Conservation (phyloP, 2,797 vertebrate genomes). For the Pangasius macronema region DNA sequence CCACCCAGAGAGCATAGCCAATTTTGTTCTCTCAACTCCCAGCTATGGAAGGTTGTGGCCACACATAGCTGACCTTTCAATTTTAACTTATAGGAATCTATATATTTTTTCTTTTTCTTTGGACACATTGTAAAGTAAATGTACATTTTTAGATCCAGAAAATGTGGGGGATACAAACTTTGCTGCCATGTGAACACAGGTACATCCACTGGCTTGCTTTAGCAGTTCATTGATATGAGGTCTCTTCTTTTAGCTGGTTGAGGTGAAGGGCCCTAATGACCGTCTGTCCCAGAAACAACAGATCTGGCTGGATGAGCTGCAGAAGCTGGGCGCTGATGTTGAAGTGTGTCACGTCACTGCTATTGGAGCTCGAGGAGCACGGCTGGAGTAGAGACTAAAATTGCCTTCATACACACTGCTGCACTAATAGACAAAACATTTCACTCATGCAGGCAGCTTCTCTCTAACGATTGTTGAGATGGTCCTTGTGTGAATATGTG, state of each 20-base stretch:
- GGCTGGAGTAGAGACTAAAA: slow-evolving; percentile 62
- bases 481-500: neutral
- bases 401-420: neutral
- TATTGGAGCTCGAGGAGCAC: slow-evolving; percentile 78
- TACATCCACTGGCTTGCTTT: neutral
- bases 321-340: slow-evolving; percentile 83
- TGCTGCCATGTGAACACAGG: neutral
- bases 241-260: slow-evolving; percentile 81
- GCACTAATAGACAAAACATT: neutral
- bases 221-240: slow-evolving; percentile 10
- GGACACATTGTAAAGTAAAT: neutral
- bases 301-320: slow-evolving; percentile 91
- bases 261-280: slow-evolving; percentile 94
- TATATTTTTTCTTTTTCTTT: neutral
- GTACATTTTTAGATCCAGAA: neutral
- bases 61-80: too few species aligned
- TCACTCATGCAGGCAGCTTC: neutral
- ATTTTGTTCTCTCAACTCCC: too few species aligned
- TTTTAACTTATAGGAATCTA: too few species aligned
- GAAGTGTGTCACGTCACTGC: slow-evolving; percentile 93
- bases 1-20: too few species aligned
- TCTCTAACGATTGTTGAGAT: slow-evolving; percentile 7
- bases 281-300: slow-evolving; percentile 93
- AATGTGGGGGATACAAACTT: neutral
- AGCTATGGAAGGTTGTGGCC: too few species aligned